These are phyloP conservation scores for Pangasius larnaudii DNA, from an alignment of 2,797 vertebrate genomes.

Conservation along the genomic window DNA sequence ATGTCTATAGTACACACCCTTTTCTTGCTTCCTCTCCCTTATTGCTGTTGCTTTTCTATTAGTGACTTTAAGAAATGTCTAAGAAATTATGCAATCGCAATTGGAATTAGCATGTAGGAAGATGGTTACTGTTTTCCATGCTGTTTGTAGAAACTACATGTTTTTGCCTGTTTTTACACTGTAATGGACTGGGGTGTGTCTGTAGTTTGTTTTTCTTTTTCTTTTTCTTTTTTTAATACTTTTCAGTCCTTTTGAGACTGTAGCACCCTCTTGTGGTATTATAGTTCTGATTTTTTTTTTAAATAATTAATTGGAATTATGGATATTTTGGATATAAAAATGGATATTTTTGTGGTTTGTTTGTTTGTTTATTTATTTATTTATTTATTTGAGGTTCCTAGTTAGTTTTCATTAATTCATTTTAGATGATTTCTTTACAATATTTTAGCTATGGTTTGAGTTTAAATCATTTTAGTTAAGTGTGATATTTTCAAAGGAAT, in stretches of 20 bases:
- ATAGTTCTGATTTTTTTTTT: neutral
- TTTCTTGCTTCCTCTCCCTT: neutral
- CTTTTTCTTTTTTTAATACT: too few species aligned
- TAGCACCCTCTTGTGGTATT: slow-evolving; percentile 68
- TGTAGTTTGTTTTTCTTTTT: slow-evolving; percentile 31
- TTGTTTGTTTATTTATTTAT: neutral
- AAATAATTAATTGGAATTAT: too few species aligned
- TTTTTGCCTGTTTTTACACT: slow-evolving; percentile 11
- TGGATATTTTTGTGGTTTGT: neutral
- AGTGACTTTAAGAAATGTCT: neutral
- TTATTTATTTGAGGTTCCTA: neutral
- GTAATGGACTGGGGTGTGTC: slow-evolving; percentile 74
- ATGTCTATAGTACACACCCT: neutral
- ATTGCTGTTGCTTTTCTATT: neutral
- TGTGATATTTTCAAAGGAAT: neutral
- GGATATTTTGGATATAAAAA: too few species aligned
- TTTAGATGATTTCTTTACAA: neutral
- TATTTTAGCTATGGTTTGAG: neutral
- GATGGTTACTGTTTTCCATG: neutral
- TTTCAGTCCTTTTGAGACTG: neutral
- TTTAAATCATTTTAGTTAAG: neutral
- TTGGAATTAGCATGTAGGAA: neutral
- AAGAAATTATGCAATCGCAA: neutral
- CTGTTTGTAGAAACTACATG: neutral
- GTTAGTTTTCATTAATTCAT: neutral